Evolutionary conservation across 2,113 vertebrate species (phyloP).

Genomic region (Hiodon alosoides): DNA sequence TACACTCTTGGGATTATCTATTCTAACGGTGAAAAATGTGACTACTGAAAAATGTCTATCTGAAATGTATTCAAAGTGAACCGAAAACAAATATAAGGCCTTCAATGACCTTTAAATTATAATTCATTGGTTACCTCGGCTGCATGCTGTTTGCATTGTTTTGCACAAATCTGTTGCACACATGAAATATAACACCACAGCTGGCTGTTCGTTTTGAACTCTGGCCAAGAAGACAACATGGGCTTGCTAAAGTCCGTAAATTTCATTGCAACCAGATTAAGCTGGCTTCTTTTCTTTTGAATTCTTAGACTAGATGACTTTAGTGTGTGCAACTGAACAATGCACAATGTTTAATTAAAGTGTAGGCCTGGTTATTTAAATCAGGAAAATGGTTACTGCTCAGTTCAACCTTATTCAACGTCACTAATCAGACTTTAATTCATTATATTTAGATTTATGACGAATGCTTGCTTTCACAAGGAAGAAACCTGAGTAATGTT

Average conservation of each 20-base stretch:
- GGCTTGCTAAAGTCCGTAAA: neutral
- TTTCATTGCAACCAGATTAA: slow-evolving; percentile 19
- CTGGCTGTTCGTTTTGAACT: slow-evolving; percentile 9
- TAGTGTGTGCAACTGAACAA: neutral
- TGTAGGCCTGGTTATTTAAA: no score
- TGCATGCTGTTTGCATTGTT: neutral
- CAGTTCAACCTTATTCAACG: no score
- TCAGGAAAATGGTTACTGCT: no score
- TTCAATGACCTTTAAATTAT: neutral
- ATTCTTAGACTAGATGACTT: slow-evolving; percentile 9
- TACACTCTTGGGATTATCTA: no score
- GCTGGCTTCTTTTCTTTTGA: neutral
- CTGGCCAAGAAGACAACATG: slow-evolving; percentile 6
- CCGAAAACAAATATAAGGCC: neutral
- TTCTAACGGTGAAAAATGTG: no score
- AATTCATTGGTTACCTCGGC: slow-evolving; percentile 6
- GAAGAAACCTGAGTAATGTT: no score
- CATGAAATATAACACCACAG: slow-evolving; percentile 11
- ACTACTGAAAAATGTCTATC: no score
- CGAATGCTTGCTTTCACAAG: no score
- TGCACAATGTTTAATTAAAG: no score
- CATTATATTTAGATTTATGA: no score
- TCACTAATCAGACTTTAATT: no score
- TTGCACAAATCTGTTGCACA: slow-evolving; percentile 5
- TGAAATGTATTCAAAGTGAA: no score